phyloP scores from a whole-genome alignment of 1,140 invertebrate species.

The Bombus vancouverensis region DNA sequence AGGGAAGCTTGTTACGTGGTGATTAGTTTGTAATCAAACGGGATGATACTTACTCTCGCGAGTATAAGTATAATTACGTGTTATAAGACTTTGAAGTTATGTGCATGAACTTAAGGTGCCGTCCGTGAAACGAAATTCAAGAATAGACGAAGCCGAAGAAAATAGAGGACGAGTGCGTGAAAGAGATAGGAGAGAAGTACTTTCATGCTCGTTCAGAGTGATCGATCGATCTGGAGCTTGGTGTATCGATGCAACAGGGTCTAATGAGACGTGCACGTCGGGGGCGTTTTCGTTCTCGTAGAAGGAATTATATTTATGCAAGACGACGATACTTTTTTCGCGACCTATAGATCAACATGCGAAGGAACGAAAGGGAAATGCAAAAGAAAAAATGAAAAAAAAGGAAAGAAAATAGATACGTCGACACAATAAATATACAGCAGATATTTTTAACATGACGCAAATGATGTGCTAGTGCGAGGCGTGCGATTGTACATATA shows the following conservation, averaged over 20 bases:
- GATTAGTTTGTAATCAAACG: conserved; percentile 47
- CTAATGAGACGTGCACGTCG: conserved; percentile 43
- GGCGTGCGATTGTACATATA: conserved; percentile 75
- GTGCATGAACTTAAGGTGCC: conserved; percentile 62
- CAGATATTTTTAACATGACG: conserved; percentile 80
- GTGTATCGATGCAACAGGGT: conserved; percentile 63
- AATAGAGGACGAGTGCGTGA: conserved; percentile 25
- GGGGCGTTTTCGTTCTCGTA: conserved; percentile 1
- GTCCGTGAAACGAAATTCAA: conserved; percentile 55
- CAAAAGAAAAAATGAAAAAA: conserved; percentile 2
- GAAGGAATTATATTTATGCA: conserved; percentile 3
- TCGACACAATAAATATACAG: conserved; percentile 68
- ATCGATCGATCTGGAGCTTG: conserved; percentile 36
- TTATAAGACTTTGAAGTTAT: conserved; percentile 11
- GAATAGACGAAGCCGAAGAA: not conserved
- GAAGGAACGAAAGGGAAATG: not conserved
- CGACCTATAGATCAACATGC: conserved; percentile 15
- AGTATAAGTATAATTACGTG: too few species aligned
- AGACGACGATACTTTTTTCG: conserved; percentile 26
- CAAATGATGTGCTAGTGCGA: conserved; percentile 60
- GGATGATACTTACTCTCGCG: too few species aligned
- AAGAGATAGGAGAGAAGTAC: not conserved
- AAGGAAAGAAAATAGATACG: conserved; percentile 34
- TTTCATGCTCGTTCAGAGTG: conserved; percentile 41
- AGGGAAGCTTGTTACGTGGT: conserved; percentile 72